Conservation (phyloP, 2,888 invertebrate genomes). For the Ptychoptera contaminata region DNA sequence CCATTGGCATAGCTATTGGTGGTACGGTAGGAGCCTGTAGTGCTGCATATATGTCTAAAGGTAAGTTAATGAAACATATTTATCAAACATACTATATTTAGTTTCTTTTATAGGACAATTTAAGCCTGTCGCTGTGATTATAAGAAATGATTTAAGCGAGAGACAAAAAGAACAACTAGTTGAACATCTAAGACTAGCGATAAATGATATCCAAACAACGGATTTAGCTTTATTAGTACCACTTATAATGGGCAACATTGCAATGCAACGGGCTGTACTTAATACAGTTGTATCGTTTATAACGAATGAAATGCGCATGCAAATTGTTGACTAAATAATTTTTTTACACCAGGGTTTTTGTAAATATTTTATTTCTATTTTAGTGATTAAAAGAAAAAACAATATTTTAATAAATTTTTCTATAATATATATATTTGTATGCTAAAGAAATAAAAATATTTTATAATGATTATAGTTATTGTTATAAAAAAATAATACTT, state of each 20-base stretch:
- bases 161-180: conserved; percentile 20
- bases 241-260: conserved; percentile 19
- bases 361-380: too few relatives aligned
- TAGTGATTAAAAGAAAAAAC: not conserved
- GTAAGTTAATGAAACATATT: conserved; percentile 12
- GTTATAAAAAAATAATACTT: not conserved
- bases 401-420: not conserved
- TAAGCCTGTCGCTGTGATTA: conserved; percentile 24
- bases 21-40: conserved; percentile 24
- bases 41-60: conserved; percentile 23
- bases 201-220: conserved; percentile 20
- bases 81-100: not conserved
- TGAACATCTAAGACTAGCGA: conserved; percentile 19
- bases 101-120: conserved; percentile 19
- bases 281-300: conserved; percentile 21
- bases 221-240: conserved; percentile 24
- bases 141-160: conserved; percentile 25
- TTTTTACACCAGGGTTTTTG: conserved; percentile 15
- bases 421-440: not conserved
- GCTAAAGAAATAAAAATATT: not conserved
- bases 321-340: conserved; percentile 22
- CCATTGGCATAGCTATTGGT: conserved; percentile 25
- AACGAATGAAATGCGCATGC: conserved; percentile 23
- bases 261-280: conserved; percentile 22
- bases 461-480: too few relatives aligned